Evolutionary conservation across 2,797 vertebrate species (phyloP).

Genomic region (Spheniscus humboldti): DNA sequence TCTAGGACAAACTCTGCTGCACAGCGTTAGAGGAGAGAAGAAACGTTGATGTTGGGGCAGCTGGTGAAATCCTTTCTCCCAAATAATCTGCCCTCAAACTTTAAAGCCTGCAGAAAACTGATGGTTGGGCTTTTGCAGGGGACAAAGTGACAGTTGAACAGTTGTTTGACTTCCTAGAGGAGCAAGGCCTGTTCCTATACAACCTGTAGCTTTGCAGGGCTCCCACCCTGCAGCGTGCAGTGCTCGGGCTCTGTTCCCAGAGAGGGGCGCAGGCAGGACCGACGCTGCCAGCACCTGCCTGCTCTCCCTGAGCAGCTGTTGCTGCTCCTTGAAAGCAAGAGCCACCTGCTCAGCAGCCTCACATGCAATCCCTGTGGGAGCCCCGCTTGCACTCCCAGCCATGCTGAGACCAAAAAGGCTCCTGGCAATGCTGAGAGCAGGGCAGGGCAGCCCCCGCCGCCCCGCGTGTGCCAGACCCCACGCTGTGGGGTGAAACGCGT

Average conservation of each 20-base stretch:
- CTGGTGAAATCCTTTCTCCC: background rate
- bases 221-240: background rate
- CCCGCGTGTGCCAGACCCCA: background rate
- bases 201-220: background rate
- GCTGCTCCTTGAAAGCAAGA: background rate
- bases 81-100: background rate
- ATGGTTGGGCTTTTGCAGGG: background rate
- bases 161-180: background rate
- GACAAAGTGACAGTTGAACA: background rate
- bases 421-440: background rate
- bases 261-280: background rate
- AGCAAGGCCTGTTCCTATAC: background rate
- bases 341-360: background rate
- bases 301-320: rapidly evolving
- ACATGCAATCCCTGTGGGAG: rapidly evolving
- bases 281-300: background rate
- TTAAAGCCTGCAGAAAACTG: background rate
- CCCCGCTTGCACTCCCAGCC: rapidly evolving
- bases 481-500: rapidly evolving
- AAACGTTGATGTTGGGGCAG: rapidly evolving
- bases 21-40: background rate
- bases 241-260: background rate
- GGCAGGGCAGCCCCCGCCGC: background rate
- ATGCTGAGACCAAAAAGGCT: background rate
- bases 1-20: background rate